Evolutionary conservation across 2,797 vertebrate species (phyloP).

Genomic region (Enteromius treurensis): DNA sequence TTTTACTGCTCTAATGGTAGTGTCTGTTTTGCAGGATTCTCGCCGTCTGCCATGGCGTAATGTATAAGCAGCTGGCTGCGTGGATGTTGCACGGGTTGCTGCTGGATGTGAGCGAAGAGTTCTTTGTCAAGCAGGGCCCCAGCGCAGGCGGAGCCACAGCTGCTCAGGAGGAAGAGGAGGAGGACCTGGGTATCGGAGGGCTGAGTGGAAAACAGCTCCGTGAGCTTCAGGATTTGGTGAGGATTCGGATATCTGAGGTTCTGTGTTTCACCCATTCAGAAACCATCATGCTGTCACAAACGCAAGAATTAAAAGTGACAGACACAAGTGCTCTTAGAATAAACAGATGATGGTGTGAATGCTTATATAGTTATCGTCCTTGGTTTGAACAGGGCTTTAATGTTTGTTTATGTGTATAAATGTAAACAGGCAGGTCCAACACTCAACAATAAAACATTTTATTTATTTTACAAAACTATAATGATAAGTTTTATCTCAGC

Average conservation of each 20-base stretch:
- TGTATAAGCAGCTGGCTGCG: constrained; percentile 98
- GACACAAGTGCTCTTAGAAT: too few species aligned
- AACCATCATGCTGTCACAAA: too few species aligned
- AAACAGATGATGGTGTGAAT: too few species aligned
- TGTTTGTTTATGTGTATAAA: neutral
- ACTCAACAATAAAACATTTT: neutral
- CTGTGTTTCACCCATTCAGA: neutral
- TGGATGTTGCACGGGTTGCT: constrained; percentile 98
- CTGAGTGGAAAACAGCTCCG: constrained; percentile 94
- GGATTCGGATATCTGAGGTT: constrained; percentile 47
- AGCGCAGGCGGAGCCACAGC: constrained; percentile 84
- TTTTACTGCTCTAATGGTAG: constrained; percentile 8
- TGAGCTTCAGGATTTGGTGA: constrained; percentile 96
- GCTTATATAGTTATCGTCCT: too few species aligned
- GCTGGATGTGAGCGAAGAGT: constrained; percentile 95
- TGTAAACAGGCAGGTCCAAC: neutral
- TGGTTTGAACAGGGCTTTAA: too few species aligned
- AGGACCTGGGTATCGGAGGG: constrained; percentile 94
- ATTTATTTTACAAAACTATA: neutral
- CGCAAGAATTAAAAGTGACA: too few species aligned
- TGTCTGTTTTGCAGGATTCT: constrained; percentile 81
- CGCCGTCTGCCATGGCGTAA: constrained; percentile 94
- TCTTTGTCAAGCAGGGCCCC: constrained; percentile 94
- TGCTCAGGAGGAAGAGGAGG: constrained; percentile 93
- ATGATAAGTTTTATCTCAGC: neutral